Percentiles rank a stretch among this genome's conserved stretches.
phyloP scores from a whole-genome alignment of 2,888 invertebrate species.

The Clitarchus hookeri region DNA sequence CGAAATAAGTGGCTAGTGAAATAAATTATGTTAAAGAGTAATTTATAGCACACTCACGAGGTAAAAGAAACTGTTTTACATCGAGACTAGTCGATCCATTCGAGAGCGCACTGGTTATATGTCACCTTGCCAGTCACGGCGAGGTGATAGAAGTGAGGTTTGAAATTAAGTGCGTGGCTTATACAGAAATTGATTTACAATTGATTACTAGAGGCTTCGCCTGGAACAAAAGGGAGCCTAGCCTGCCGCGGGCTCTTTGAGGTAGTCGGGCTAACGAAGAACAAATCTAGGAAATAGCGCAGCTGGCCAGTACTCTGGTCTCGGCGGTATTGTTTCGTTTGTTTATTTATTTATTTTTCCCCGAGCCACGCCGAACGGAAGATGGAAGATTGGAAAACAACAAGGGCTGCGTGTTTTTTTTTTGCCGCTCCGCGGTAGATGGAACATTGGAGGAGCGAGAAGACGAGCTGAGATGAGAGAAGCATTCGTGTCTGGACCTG shows the following conservation, averaged over 20 bases:
- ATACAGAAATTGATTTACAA: background rate
- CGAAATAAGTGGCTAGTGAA: too few species aligned
- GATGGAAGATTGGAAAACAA: conserved; percentile 14
- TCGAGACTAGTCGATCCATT: too few species aligned
- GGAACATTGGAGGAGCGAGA: background rate
- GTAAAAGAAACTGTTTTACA: too few species aligned
- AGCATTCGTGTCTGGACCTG: conserved; percentile 5
- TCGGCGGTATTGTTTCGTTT: background rate
- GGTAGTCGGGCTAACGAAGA: background rate
- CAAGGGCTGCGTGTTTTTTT: conserved; percentile 1
- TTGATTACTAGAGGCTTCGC: conserved; percentile 4
- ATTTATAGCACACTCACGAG: too few species aligned
- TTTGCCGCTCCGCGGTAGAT: conserved; percentile 18
- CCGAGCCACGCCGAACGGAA: conserved; percentile 14
- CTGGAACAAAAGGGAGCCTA: background rate
- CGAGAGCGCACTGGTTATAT: too few species aligned
- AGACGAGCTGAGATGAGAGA: background rate
- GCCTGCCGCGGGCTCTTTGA: background rate
- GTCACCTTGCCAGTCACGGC: background rate
- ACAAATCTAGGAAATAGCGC: conserved; percentile 1
- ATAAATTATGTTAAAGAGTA: too few species aligned
- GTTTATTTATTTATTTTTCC: background rate
- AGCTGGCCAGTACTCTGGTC: background rate
- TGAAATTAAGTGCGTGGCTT: background rate
- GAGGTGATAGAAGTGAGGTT: background rate